Percentiles rank a stretch among this genome's conserved stretches.
Conservation (phyloP, 2,113 vertebrate species). For the Alligator sinensis region DNA sequence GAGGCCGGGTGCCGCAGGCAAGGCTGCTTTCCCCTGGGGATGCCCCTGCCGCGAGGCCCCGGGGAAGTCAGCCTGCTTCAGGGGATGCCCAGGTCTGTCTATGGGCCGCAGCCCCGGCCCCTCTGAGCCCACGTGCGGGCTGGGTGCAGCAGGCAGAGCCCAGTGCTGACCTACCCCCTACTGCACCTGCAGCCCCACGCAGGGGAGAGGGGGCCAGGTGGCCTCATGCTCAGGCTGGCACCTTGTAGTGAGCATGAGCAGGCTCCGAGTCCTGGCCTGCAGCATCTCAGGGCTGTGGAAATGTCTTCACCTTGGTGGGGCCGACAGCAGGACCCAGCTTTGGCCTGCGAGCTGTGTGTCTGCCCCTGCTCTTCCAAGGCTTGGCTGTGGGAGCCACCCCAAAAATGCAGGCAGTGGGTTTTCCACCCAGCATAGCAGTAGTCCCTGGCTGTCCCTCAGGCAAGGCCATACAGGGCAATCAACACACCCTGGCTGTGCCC, state of each 20-base stretch:
- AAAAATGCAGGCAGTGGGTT: too few species aligned
- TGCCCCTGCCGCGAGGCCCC: rapidly evolving
- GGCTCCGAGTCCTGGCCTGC: neutral
- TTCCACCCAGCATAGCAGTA: too few species aligned
- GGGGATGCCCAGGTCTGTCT: too few species aligned
- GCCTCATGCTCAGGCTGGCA: too few species aligned
- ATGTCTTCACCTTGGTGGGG: neutral
- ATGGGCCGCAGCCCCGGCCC: too few species aligned
- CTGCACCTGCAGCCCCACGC: neutral
- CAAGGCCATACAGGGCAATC: too few species aligned
- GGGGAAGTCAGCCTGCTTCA: neutral
- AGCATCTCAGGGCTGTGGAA: rapidly evolving
- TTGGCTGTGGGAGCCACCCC: too few species aligned
- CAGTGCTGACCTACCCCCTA: too few species aligned
- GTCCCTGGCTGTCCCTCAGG: too few species aligned
- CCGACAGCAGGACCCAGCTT: rapidly evolving
- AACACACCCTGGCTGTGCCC: too few species aligned
- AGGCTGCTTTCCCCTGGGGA: rapidly evolving
- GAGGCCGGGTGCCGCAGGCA: neutral
- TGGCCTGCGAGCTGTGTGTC: neutral
- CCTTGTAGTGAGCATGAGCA: neutral
- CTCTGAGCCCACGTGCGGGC: neutral
- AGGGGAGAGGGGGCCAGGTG: too few species aligned
- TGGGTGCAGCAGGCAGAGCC: neutral
- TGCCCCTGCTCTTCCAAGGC: neutral